These are phyloP conservation scores for Paralichthys olivaceus DNA, from an alignment of 2,113 vertebrate species.

Conservation along the genomic window DNA sequence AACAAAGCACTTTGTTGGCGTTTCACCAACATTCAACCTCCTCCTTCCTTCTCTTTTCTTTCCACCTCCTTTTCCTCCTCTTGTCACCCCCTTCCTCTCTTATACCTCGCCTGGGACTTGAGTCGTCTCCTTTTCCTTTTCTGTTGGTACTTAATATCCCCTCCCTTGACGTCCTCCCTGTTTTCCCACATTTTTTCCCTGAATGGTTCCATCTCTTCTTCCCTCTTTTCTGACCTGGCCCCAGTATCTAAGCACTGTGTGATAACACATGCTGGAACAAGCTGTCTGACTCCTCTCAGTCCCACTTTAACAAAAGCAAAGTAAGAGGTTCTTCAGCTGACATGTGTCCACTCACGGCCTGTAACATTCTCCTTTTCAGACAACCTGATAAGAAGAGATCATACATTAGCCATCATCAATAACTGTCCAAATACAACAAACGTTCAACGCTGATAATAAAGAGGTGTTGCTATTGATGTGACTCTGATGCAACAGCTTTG, in stretches of 20 bases:
- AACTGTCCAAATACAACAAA: background rate
- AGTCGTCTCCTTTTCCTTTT: slow-evolving; percentile 11
- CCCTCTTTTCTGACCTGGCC: background rate
- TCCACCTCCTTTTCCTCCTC: background rate
- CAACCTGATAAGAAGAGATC: background rate
- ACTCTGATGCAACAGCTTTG: background rate
- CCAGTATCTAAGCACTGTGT: background rate
- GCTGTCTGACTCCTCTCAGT: background rate
- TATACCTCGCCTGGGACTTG: background rate
- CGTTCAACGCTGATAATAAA: background rate
- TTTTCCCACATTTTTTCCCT: background rate
- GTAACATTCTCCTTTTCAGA: slow-evolving; percentile 1
- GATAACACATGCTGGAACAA: background rate
- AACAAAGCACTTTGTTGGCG: slow-evolving; percentile 14
- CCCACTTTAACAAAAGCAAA: background rate
- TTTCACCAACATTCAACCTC: slow-evolving; percentile 13
- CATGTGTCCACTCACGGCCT: background rate
- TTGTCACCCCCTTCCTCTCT: background rate
- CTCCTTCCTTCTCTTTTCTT: slow-evolving; percentile 2
- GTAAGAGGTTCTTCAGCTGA: background rate
- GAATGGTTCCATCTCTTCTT: background rate
- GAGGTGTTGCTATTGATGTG: background rate
- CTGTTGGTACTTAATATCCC: background rate
- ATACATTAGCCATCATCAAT: too few relatives aligned
- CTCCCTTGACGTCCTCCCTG: background rate